A percentile compares a stretch with the other conserved stretches of the same genome.
Evolutionary conservation across 37 sponge, comb jelly and placozoan genomes (phyloP).

Genomic region (Petrosia ficiformis): DNA sequence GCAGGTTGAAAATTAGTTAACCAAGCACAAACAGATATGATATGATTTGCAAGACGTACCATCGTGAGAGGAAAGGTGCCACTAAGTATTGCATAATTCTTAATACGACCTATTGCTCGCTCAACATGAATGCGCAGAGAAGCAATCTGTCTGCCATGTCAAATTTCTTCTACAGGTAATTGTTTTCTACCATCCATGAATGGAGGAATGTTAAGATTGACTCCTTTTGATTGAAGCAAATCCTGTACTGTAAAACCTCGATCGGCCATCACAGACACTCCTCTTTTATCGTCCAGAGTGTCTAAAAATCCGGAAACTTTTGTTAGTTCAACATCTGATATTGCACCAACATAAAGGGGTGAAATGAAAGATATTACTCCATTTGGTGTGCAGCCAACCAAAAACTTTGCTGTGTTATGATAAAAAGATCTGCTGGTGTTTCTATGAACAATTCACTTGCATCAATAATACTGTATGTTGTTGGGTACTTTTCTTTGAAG

Average conservation of each 20-base stretch:
- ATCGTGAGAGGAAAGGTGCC: conserved; percentile 26
- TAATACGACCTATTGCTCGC: conserved; percentile 29
- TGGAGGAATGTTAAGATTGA: conserved; percentile 41
- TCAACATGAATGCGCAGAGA: conserved; percentile 38
- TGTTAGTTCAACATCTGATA: conserved; percentile 49
- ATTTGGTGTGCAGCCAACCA: conserved; percentile 6
- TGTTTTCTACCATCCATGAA: conserved; percentile 18
- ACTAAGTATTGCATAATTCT: conserved; percentile 22
- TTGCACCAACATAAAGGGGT: conserved; percentile 28
- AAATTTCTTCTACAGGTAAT: conserved; percentile 16
- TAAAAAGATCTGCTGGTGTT: conserved; percentile 13
- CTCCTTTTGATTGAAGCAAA: conserved; percentile 4
- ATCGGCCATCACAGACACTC: conserved; percentile 38
- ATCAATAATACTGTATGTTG: conserved; percentile 36
- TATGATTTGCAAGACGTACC: conserved; percentile 29
- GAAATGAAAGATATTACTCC: conserved; percentile 37
- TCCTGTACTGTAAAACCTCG: conserved; percentile 45
- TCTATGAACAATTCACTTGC: conserved; percentile 20
- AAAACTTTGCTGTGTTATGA: conserved; percentile 6
- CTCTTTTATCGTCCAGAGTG: neutral
- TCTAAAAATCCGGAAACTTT: conserved; percentile 18
- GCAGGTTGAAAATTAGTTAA: conserved; percentile 37
- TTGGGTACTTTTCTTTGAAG: conserved; percentile 15
- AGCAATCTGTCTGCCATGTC: conserved; percentile 14
- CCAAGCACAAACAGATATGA: conserved; percentile 31